phyloP scores from a whole-genome alignment of 2,113 vertebrate species.

The Phalacrocorax pelagicus region DNA sequence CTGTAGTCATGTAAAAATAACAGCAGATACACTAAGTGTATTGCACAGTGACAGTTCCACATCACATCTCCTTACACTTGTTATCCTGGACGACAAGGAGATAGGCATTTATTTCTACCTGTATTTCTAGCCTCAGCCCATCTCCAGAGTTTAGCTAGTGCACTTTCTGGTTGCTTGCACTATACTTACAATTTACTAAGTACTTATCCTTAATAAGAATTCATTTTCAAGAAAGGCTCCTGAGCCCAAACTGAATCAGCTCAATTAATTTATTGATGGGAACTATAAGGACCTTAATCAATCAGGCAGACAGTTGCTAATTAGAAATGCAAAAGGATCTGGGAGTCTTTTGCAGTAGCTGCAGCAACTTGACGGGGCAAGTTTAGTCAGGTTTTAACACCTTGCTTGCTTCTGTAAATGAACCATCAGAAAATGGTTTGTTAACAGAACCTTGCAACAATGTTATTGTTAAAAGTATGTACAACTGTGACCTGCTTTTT shows the following conservation, averaged over 20 bases:
- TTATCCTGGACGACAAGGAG: not conserved
- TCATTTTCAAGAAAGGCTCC: not conserved
- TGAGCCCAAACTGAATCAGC: constrained; percentile 3
- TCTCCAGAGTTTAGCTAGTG: not conserved
- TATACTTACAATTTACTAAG: not conserved
- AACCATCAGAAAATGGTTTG: not conserved
- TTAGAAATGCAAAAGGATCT: constrained; percentile 22
- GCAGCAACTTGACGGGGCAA: not conserved
- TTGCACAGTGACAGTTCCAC: not conserved
- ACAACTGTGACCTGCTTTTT: not conserved
- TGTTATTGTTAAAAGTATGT: not conserved
- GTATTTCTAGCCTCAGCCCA: not conserved
- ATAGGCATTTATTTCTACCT: not conserved
- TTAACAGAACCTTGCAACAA: not conserved
- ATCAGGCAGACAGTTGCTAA: not conserved
- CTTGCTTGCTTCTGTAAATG: not conserved
- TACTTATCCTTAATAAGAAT: constrained; percentile 14
- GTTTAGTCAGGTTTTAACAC: not conserved
- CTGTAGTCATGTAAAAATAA: not conserved
- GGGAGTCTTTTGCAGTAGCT: not conserved
- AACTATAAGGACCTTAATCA: constrained; percentile 22
- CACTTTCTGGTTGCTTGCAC: not conserved
- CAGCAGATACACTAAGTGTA: not conserved
- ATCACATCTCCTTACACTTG: not conserved
- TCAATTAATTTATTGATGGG: constrained; percentile 19